Evolutionary conservation across 2,113 vertebrate genomes (phyloP), one percentile per base, ranked within the genome.

Genomic region (Cercocebus atys): DNA sequence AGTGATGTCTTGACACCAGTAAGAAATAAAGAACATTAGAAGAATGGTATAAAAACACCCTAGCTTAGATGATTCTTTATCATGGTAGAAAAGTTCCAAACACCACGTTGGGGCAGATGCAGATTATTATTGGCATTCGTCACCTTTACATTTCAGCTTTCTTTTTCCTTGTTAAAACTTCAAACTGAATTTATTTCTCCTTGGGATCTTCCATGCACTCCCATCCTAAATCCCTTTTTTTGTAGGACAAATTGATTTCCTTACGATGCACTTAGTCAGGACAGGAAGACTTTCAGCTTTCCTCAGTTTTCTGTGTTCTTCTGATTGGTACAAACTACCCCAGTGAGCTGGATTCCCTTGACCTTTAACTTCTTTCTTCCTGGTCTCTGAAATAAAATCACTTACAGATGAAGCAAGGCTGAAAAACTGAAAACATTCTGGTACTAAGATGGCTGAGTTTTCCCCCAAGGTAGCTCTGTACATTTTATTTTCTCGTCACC

Each of bases 351-450:
- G 32, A 32, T 38, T 95, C 45, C 85, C 72, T 94, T 92, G 76
- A 96, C 95, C 97, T 95, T 97, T 97, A 75, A 85, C 97, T 97
- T 97, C 93, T 43, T 10, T 86, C 93, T 97, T 97, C 97, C 97
- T 97, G 70, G 50, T 76, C 92, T 94, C 95, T 27, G 20, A 93
- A 90, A 47, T 0, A 18, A 83, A 97, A 95, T 97, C 90, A 88
- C 93, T 97, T 97, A 66, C 96, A 96, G 96, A 95, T 92, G 90
- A 93, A 93, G 78, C n/a, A 85, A 93, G 38, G 52, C 45, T 70
- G 35, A 95, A 87, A 93, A 85, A 93, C 61, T 94, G 79, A 87
- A 95, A 96, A 90, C 85, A 91, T 66, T 93, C 90, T 83, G n/a
- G n/a, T 75, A 45, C 57, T 47, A 52, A n/a, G 32, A 59, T 30